Evolutionary conservation across 2,797 vertebrate genomes (phyloP), one percentile per base, ranked within the genome.

Genomic region (Pempheris klunzingeri): DNA sequence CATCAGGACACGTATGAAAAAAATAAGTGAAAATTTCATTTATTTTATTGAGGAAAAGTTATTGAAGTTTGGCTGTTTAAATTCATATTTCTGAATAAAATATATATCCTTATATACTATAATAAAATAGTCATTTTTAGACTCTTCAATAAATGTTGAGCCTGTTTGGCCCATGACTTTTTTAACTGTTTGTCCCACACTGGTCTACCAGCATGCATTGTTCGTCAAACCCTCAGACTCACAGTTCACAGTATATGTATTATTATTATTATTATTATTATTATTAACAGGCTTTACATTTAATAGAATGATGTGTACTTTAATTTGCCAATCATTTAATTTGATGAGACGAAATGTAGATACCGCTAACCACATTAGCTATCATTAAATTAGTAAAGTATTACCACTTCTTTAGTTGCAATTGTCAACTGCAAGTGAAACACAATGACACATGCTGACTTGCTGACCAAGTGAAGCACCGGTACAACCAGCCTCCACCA

Each of bases 391-490:
- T 20, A 52, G 34, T 3, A 14, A 22, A 15, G 49, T 2, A 18
- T 11, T 12, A 65, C 65, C 44, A 15, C 53, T 32, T 34, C 30
- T 77, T n/a, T n/a, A n/a, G n/a, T n/a, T n/a, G n/a, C 24, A 6
- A n/a, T 57, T 41, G 24, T 52, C 8, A 57, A 18, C 41, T 67
- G n/a, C 44, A 46, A 59, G 24, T 38, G 50, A 41, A 34, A 62
- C 20, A 34, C 38, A 46, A 22, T 49, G 38, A 32, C 70, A 50
- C 2, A 34, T 47, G 10, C 7, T 36, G 50, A 50, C 30, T n/a
- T n/a, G n/a, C n/a, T n/a, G n/a, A n/a, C n/a, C 12, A 71, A 8
- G 43, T 68, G 50, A 38, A 67, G 41, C 75, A 63, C 59, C n/a
- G 44, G 77, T 52, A 36, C 17, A 41, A 20, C 13, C 13, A 39